Evolutionary conservation across 1,140 invertebrate species (phyloP), one percentile per base, ranked within the genome.

Genomic region (Cydia strobilella): DNA sequence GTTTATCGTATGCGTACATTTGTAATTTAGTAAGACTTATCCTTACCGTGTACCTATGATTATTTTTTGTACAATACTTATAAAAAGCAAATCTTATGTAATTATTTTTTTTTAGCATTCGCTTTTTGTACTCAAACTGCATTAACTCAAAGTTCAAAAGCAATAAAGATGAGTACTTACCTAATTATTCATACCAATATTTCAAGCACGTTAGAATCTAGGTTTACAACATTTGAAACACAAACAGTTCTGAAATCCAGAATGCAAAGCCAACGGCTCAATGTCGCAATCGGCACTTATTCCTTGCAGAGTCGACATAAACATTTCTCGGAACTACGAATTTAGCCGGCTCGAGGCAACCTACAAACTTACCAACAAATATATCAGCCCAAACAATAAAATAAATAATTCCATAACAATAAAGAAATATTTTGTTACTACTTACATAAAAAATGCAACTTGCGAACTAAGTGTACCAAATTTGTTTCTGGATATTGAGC

Each of bases 221-320:
- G 89, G 89, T 90, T 90, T 90, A 90, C 86, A 86, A 78, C 86
- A 59, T 77, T 82, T 73, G 79, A 83, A 84, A 89, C 83, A 81
- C 89, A 87, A 90, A 89, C 84, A 89, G 86, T 86, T 84, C 85
- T 87, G 84, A 87, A 87, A 86, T 86, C 82, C 83, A 77, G 85
- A 88, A 87, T 78, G 84, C 81, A 80, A 84, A 81, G 83, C 79
- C 78, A 83, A 79, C 75, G 80, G 76, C 80, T 82, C 76, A 82
- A 78, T 88, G 84, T 86, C 84, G 83, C 84, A 90, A 90, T 84
- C 82, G 80, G 81, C 85, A 85, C 82, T 87, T 83, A 80, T 82
- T 85, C 84, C 83, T 85, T 84, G 80, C 86, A 76, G 80, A 82
- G 78, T 82, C 80, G 82, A 82, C 83, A 80, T 86, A 85, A 86